Conservation (phyloP, 2,888 invertebrate species). For the Patella pellucida region DNA sequence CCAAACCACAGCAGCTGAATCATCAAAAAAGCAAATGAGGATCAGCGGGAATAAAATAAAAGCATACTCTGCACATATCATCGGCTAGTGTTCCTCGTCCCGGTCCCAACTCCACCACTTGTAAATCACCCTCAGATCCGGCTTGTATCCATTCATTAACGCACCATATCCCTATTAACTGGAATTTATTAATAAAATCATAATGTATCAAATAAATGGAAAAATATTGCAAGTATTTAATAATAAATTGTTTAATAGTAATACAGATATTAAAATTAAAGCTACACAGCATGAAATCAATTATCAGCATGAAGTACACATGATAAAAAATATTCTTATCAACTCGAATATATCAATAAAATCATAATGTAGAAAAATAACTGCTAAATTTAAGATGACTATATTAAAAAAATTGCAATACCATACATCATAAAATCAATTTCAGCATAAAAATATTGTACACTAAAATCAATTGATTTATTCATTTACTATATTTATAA, state of each 20-base stretch:
- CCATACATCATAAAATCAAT: too few relatives aligned
- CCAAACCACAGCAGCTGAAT: too few relatives aligned
- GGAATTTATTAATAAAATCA: slow-evolving; percentile 34
- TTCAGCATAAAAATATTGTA: too few relatives aligned
- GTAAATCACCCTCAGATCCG: slow-evolving; percentile 81
- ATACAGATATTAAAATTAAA: not conserved
- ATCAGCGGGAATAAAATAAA: too few relatives aligned
- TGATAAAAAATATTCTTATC: too few relatives aligned
- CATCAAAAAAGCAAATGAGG: too few relatives aligned
- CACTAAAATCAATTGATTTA: too few relatives aligned
- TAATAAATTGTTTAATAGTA: not conserved
- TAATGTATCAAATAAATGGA: not conserved
- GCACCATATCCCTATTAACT: slow-evolving; percentile 91
- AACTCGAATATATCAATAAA: too few relatives aligned
- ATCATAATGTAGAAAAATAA: too few relatives aligned
- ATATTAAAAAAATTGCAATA: too few relatives aligned
- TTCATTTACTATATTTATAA: too few relatives aligned
- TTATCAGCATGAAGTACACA: not conserved
- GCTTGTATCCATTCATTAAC: slow-evolving; percentile 85
- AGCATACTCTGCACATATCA: slow-evolving; percentile 86
- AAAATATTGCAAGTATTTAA: slow-evolving; percentile 3
- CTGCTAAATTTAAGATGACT: too few relatives aligned
- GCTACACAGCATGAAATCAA: not conserved
- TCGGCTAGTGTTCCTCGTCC: slow-evolving; percentile 90
- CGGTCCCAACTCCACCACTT: slow-evolving; percentile 95